These are phyloP conservation scores for Hydractinia echinata DNA, from an alignment of 30 jellyfish, hydroid and myxozoan genomes.

Conservation along the genomic window DNA sequence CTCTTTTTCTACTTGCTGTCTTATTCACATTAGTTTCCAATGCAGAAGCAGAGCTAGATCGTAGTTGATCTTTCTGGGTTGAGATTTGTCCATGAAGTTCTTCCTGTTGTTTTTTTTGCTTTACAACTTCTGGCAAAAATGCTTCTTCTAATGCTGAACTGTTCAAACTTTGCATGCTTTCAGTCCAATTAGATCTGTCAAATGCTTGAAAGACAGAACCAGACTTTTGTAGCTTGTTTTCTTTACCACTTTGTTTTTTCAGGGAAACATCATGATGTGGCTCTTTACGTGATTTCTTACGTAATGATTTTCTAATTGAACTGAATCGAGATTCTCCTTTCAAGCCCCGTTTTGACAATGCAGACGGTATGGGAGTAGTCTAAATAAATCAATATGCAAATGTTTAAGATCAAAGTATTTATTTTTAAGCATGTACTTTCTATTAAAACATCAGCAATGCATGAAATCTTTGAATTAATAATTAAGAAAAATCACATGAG, in stretches of 20 bases:
- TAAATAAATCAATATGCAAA: too few species aligned
- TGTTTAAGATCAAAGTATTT: too few species aligned
- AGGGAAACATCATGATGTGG: conserved; percentile 24
- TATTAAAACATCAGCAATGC: too few species aligned
- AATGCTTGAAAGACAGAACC: conserved; percentile 14
- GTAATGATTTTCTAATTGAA: conserved; percentile 60
- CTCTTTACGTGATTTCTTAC: conserved; percentile 43
- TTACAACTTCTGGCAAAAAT: conserved; percentile 26
- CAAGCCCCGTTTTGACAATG: neutral
- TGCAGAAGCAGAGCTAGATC: conserved; percentile 11
- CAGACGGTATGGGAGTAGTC: neutral
- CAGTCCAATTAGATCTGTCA: conserved; percentile 30
- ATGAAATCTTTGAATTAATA: too few species aligned
- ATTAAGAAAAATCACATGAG: too few species aligned
- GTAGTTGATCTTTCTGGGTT: conserved; percentile 1
- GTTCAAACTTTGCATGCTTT: conserved; percentile 23
- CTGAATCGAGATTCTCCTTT: conserved; percentile 63
- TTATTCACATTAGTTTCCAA: neutral
- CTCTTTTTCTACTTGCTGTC: conserved; percentile 5
- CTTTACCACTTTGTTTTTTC: neutral
- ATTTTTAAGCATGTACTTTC: too few species aligned
- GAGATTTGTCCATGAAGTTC: conserved; percentile 1
- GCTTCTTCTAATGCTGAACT: conserved; percentile 29
- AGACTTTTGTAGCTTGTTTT: conserved; percentile 17
- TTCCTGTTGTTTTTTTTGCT: conserved; percentile 32